Conservation (phyloP, 1,140 invertebrate species). For the Euwallacea fornicatus region DNA sequence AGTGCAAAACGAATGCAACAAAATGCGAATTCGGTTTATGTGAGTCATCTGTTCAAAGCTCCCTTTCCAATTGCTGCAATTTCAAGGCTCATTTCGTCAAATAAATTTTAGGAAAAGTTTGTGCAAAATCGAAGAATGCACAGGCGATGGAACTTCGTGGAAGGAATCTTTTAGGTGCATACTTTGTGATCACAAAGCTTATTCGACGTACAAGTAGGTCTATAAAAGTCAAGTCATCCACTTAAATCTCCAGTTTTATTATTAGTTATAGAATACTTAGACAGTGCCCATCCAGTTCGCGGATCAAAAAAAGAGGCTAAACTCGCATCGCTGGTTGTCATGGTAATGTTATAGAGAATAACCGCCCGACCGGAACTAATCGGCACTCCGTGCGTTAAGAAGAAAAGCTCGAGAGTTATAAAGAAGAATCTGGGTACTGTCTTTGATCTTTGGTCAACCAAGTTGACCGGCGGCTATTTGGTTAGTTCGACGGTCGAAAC, state of each 20-base stretch:
- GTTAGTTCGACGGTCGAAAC: too few species aligned
- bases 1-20: slow-evolving; percentile 21
- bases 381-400: slow-evolving; percentile 36
- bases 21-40: background rate
- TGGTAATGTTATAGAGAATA: slow-evolving; percentile 30
- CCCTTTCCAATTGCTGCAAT: too few species aligned
- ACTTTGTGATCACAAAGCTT: too few species aligned
- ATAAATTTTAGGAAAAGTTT: too few species aligned
- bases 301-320: slow-evolving; percentile 4
- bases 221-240: slow-evolving; percentile 11
- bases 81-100: too few species aligned
- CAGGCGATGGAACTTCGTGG: too few species aligned
- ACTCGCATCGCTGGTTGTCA: slow-evolving; percentile 33
- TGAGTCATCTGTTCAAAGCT: too few species aligned
- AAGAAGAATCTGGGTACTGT: slow-evolving; percentile 27
- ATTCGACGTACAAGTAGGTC: too few species aligned
- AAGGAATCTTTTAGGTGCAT: too few species aligned
- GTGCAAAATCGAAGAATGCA: too few species aligned
- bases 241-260: slow-evolving; percentile 12
- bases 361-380: slow-evolving; percentile 37
- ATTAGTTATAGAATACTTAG: slow-evolving; percentile 1
- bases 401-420: slow-evolving; percentile 21
- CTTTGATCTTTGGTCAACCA: slow-evolving; percentile 34
- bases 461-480: background rate
- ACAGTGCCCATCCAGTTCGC: slow-evolving; percentile 11